Conservation (phyloP, 1,140 invertebrate genomes). For the Venustaconcha ellipsiformis region DNA sequence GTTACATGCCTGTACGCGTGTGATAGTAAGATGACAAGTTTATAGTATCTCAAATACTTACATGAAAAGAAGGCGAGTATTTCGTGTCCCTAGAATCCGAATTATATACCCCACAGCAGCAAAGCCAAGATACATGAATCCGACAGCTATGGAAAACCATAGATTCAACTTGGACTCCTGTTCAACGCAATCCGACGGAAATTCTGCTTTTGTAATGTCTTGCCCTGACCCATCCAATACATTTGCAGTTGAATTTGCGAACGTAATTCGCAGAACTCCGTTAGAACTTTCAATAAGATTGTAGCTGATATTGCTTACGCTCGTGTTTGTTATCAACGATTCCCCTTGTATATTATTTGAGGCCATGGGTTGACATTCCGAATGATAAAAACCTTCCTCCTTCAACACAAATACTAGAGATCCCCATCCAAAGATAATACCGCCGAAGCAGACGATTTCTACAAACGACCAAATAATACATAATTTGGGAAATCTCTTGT, state of each 20-base stretch:
- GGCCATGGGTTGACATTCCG: slow-evolving; percentile 8
- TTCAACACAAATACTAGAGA: slow-evolving; percentile 51
- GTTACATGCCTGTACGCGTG: no score
- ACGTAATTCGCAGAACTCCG: no score
- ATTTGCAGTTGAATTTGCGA: background rate
- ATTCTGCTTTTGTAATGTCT: background rate
- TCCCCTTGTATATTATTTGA: no score
- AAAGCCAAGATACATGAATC: slow-evolving; percentile 49
- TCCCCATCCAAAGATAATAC: slow-evolving; percentile 50
- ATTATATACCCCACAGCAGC: slow-evolving; percentile 50
- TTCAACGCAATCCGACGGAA: slow-evolving; percentile 22
- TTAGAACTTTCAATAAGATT: no score
- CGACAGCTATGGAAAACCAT: slow-evolving; percentile 52
- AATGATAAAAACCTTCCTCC: slow-evolving; percentile 41
- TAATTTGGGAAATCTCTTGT: slow-evolving; percentile 24
- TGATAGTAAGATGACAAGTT: no score
- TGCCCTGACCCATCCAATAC: background rate
- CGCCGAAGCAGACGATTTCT: slow-evolving; percentile 45
- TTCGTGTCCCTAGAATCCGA: slow-evolving; percentile 43
- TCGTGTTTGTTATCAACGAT: no score
- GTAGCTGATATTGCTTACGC: no score
- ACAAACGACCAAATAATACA: slow-evolving; percentile 42
- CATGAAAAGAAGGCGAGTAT: slow-evolving; percentile 47
- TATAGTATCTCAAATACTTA: slow-evolving; percentile 30
- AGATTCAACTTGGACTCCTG: slow-evolving; percentile 45